Evolutionary conservation across 2,797 vertebrate genomes (phyloP).

Genomic region (Cyprinella venusta): DNA sequence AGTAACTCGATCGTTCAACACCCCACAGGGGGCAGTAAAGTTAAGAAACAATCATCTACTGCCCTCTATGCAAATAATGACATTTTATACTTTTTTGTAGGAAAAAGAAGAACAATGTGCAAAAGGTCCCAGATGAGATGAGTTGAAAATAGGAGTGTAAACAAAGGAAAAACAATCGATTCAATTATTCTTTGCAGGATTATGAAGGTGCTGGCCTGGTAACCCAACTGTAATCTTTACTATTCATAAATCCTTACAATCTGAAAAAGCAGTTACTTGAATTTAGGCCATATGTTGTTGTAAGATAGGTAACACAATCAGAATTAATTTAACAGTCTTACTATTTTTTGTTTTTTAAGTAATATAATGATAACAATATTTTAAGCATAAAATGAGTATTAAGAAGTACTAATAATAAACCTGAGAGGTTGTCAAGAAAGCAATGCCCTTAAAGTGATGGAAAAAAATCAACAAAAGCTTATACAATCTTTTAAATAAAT

Average conservation of each 20-base stretch:
- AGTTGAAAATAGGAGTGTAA: slow-evolving; percentile 31
- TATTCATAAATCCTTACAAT: neutral
- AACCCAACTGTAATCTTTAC: neutral
- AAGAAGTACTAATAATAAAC: slow-evolving; percentile 11
- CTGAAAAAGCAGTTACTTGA: neutral
- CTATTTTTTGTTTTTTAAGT: neutral
- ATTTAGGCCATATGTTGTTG: slow-evolving; percentile 5
- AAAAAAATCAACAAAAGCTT: slow-evolving; percentile 6
- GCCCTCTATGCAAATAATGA: neutral
- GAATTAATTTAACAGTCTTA: neutral
- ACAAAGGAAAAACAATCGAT: slow-evolving; percentile 19
- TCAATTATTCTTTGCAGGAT: slow-evolving; percentile 10
- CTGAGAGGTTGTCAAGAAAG: slow-evolving; percentile 23
- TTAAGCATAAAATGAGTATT: neutral
- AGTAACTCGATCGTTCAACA: neutral
- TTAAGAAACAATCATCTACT: neutral
- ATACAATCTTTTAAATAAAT: slow-evolving; percentile 19
- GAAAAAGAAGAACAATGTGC: slow-evolving; percentile 39
- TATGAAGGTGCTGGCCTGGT: neutral
- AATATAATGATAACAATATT: too few relatives aligned
- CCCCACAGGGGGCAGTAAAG: slow-evolving; percentile 54
- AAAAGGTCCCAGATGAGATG: slow-evolving; percentile 41
- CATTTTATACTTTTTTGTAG: neutral
- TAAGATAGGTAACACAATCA: neutral
- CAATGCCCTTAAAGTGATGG: neutral